Evolutionary conservation across 2,113 vertebrate genomes (phyloP), one percentile per base, ranked within the genome.

Genomic region (Trichomycterus rosablanca): DNA sequence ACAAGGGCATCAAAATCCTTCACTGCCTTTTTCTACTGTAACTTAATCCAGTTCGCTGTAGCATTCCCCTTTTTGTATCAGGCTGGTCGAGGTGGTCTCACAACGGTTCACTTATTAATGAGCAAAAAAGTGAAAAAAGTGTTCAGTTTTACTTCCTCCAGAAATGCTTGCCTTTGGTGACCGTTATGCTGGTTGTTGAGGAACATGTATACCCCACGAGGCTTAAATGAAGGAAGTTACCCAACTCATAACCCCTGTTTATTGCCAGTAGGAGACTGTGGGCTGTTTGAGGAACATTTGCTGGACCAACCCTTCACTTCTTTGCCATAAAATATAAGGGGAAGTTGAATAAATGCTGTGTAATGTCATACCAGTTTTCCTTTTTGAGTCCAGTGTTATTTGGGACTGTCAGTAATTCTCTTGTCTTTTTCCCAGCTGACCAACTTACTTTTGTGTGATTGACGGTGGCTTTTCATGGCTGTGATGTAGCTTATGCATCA

Each of bases 11-110:
- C 49, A 60, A 34, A 63, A 14, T 7, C 22, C 43, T 30, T 64
- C 18, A 18, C 34, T 64, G 67, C 40, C 53, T 68, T 37, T 34
- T 49, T 70, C 45, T 48, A 55, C 19, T 45, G 52, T 32, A 57
- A 58, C 49, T 61, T 16, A 22, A 18, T 59, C 48, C 5, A 7
- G 48, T 63, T 63, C 48, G 28, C 66, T 59, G 30, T 60, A 35
- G 52, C 53, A 53, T 59, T 55, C 53, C 52, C 66, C 34, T 63
- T 63, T 66, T 44, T 83, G 77, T 71, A 71, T 76, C 76, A 69
- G 67, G 61, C 76, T 74, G 77, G 76, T 76, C 74, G 73, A 59
- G 74, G 69, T 59, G 59, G 60, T 24, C 50, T 43, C 54, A 73
- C 66, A 68, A 64, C 60, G 53, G 30, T 71, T 52, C 28, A 60